These are phyloP conservation scores for Hippocampus guttulatus DNA, from an alignment of 2,113 vertebrate genomes.

Conservation along the genomic window DNA sequence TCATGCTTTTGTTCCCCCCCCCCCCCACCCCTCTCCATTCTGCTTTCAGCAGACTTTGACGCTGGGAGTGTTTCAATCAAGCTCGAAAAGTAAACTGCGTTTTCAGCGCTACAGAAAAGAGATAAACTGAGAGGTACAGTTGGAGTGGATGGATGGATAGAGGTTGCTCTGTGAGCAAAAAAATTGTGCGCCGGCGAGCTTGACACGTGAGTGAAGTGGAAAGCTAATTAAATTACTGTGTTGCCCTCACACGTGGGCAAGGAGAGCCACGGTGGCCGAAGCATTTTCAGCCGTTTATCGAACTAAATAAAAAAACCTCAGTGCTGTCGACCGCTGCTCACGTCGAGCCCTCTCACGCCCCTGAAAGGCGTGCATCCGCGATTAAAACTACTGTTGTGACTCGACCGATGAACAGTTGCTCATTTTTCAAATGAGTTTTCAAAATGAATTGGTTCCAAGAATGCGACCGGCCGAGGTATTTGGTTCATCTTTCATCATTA, in stretches of 20 bases:
- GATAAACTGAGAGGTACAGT: neutral
- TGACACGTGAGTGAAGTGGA: too few relatives aligned
- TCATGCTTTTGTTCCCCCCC: conserved; percentile 12
- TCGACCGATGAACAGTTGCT: too few relatives aligned
- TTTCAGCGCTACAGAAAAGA: neutral
- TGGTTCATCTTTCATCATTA: neutral
- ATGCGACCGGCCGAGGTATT: neutral
- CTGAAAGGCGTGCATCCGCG: too few relatives aligned
- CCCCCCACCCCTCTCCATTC: neutral
- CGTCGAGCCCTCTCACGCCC: too few relatives aligned
- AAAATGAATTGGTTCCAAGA: neutral
- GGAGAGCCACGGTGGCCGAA: too few relatives aligned
- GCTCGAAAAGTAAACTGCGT: conserved; percentile 24
- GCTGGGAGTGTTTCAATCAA: conserved; percentile 4
- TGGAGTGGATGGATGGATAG: neutral
- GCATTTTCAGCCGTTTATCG: too few relatives aligned
- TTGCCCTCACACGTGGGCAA: too few relatives aligned
- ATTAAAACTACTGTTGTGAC: too few relatives aligned
- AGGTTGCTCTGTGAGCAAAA: neutral
- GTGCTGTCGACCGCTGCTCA: too few relatives aligned
- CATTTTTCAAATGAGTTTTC: neutral
- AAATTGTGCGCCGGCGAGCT: too few relatives aligned
- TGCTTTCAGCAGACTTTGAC: conserved; percentile 5
- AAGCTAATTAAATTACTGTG: too few relatives aligned
- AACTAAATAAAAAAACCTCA: too few relatives aligned